Percentiles rank a stretch among this genome's conserved stretches.
Evolutionary conservation across 2,888 invertebrate species (phyloP).

Genomic region (Caenorhabditis sp.): DNA sequence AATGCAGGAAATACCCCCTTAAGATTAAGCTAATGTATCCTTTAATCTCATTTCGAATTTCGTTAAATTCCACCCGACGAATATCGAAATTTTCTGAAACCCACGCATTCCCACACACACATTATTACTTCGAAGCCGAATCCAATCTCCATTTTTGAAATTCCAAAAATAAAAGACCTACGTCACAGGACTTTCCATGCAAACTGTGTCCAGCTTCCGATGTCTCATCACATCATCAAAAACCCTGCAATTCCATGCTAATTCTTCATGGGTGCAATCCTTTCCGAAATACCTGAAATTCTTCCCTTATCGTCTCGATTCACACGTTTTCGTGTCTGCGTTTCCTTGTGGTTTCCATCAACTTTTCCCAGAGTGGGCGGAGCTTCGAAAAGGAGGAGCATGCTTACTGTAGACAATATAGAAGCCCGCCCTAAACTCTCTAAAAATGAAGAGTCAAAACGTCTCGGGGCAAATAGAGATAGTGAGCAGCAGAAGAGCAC

Average conservation of each 20-base stretch:
- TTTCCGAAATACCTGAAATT: constrained; percentile 40
- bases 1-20: constrained; percentile 11
- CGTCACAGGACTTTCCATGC: constrained; percentile 14
- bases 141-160: not conserved
- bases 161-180: constrained; percentile 9
- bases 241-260: constrained; percentile 30
- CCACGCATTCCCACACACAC: not conserved
- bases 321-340: constrained; percentile 24
- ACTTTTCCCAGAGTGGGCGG: constrained; percentile 35
- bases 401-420: constrained; percentile 37
- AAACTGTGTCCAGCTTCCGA: constrained; percentile 15
- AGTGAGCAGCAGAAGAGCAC: constrained; percentile 29
- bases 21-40: constrained; percentile 19
- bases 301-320: constrained; percentile 46
- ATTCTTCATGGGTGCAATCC: constrained; percentile 43
- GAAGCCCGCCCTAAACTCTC: constrained; percentile 39
- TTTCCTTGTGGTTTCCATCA: constrained; percentile 25
- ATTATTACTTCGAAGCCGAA: no score
- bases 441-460: constrained; percentile 14
- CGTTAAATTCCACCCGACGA: not conserved
- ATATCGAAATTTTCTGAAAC: not conserved
- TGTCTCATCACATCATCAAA: constrained; percentile 25
- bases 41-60: constrained; percentile 11
- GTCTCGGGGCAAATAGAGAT: constrained; percentile 36
- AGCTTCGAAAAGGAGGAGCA: not conserved